Evolutionary conservation across 2,888 invertebrate genomes (phyloP), one percentile per base, ranked within the genome.

Genomic region (Patella ulyssiponensis): DNA sequence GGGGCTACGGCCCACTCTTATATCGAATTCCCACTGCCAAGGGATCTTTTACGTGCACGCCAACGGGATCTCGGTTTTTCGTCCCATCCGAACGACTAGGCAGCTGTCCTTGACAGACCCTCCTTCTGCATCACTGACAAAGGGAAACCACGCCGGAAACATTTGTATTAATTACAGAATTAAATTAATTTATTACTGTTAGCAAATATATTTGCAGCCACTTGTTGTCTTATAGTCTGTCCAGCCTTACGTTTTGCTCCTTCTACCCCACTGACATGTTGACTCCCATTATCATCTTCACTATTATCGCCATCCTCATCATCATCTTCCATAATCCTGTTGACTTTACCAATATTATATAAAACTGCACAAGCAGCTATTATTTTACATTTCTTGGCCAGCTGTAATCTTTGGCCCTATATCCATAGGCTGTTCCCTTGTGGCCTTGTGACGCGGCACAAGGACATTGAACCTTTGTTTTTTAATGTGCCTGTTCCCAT

Each of bases 281-380:
- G 64, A 15, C 27, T 15, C n/a, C 23, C 51, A 23, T 77, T 69
- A 23, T 74, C 74, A 20, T 73, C n/a, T n/a, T n/a, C n/a, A n/a
- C n/a, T n/a, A n/a, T n/a, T n/a, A n/a, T n/a, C 56, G 0, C 72
- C 72, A 14, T 17, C 52, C 12, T 58, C 3, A 33, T 20, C 2
- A 23, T n/a, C 27, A 7, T 54, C 33, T 7, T 44, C 44, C 44
- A 44, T 44, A 44, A 44, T 44, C 44, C 44, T 44, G 3, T 44
- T 7, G 7, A 44, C 5, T n/a, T 78, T 76, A 1, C 76, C 80
- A 23, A 76, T 78, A n/a, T 80, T 80, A n/a, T 80, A 78, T 14
- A 78, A 56, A 7, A 76, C 74, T 17, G 64, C 64, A 64, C 78
- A 74, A 14, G 75, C 74, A n/a, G 58, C 51, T 5, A 56, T 74